phyloP scores from a whole-genome alignment of 2,113 vertebrate genomes.

The Cyanocitta stelleri region DNA sequence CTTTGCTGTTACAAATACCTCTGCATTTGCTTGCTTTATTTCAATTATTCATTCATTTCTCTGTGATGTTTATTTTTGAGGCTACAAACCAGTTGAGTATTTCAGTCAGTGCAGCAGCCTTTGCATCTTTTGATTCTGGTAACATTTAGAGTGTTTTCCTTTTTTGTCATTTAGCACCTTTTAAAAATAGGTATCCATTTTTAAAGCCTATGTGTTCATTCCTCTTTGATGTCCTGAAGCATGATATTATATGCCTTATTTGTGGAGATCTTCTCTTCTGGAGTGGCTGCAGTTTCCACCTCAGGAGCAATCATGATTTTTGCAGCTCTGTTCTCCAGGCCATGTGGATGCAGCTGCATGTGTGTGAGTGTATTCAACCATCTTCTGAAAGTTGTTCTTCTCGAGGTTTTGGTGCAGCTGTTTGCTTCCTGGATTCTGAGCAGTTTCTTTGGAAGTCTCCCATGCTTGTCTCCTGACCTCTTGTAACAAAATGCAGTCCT shows the following conservation, averaged over 20 bases:
- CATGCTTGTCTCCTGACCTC: background rate
- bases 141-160: background rate
- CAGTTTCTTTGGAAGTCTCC: background rate
- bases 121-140: background rate
- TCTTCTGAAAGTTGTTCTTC: background rate
- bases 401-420: background rate
- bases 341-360: background rate
- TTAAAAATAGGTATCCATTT: constrained; percentile 14
- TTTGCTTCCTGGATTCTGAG: background rate
- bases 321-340: background rate
- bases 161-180: background rate
- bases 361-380: background rate
- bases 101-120: background rate
- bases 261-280: background rate
- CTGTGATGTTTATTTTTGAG: background rate
- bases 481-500: background rate
- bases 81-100: background rate
- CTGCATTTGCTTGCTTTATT: background rate
- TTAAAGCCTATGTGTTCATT: background rate
- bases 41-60: background rate
- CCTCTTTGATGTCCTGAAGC: background rate
- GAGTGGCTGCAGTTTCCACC: background rate
- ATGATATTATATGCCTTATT: background rate
- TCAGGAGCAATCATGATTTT: background rate
- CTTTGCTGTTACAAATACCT: background rate